Percentiles rank a stretch among this genome's conserved stretches.
Conservation (phyloP, 2,113 vertebrate genomes). For the Campylomormyrus tamandua region DNA sequence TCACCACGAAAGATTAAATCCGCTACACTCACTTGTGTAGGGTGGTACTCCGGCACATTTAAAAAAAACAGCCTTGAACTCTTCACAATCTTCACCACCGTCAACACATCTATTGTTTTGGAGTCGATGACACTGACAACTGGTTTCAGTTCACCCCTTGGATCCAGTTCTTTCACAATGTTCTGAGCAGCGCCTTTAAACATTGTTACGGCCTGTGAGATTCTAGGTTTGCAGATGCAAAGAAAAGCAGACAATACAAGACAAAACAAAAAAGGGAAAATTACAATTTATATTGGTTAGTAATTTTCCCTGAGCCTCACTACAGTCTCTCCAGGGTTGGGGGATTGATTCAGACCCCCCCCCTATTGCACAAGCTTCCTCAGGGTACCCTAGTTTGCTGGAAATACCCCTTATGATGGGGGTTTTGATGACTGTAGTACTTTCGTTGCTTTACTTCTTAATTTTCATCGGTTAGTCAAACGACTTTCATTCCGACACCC, state of each 20-base stretch:
- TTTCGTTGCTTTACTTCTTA: no score
- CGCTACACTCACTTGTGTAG: not conserved
- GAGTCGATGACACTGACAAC: not conserved
- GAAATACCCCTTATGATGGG: no score
- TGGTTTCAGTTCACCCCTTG: not conserved
- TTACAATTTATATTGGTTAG: not conserved
- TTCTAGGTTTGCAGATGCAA: not conserved
- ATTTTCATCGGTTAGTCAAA: no score
- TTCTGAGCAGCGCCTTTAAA: not conserved
- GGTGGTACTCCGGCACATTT: not conserved
- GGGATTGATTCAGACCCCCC: no score
- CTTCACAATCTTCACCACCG: not conserved
- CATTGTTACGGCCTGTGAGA: not conserved
- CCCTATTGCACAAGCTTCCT: not conserved
- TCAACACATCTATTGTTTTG: not conserved
- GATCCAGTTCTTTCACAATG: constrained; percentile 11
- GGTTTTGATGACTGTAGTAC: no score
- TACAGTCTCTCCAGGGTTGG: not conserved
- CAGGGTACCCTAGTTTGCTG: not conserved
- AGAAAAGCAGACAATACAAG: not conserved
- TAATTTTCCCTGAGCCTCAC: no score
- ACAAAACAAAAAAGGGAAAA: not conserved
- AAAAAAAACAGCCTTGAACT: not conserved
- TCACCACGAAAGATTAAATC: not conserved
- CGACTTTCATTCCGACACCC: no score